A percentile compares a stretch with the other conserved stretches of the same genome.
phyloP scores from a whole-genome alignment of 2,888 invertebrate species.

The Theretra japonica region DNA sequence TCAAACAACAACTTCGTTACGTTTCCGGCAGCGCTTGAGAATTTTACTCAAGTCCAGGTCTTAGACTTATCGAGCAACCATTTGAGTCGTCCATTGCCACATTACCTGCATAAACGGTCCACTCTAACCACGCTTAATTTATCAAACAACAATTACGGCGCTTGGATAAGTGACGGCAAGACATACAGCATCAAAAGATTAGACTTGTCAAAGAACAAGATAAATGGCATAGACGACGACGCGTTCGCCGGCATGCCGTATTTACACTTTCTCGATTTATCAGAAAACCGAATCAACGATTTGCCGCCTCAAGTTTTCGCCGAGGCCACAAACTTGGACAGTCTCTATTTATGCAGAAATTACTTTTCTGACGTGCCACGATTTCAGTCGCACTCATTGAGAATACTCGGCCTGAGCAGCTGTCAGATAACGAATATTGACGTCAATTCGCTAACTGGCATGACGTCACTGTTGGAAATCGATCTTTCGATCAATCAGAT shows the following conservation, averaged over 20 bases:
- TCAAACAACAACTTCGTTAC: slow-evolving; percentile 85
- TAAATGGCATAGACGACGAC: slow-evolving; percentile 83
- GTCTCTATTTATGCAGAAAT: slow-evolving; percentile 87
- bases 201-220: slow-evolving; percentile 88
- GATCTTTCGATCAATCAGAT: slow-evolving; percentile 88
- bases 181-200: slow-evolving; percentile 77
- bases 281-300: slow-evolving; percentile 87
- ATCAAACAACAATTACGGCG: slow-evolving; percentile 81
- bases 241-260: slow-evolving; percentile 85
- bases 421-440: slow-evolving; percentile 86
- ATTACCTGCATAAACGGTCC: slow-evolving; percentile 75
- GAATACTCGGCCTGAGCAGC: slow-evolving; percentile 84
- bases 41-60: slow-evolving; percentile 78
- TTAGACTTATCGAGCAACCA: slow-evolving; percentile 80
- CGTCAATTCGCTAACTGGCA: slow-evolving; percentile 76
- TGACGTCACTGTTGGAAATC: slow-evolving; percentile 85
- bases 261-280: slow-evolving; percentile 86
- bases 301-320: slow-evolving; percentile 84
- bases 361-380: slow-evolving; percentile 85
- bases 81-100: slow-evolving; percentile 73
- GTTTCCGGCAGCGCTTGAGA: slow-evolving; percentile 81
- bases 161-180: slow-evolving; percentile 62
- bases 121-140: slow-evolving; percentile 85
- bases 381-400: slow-evolving; percentile 84
- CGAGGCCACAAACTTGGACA: slow-evolving; percentile 82